phyloP scores from a whole-genome alignment of 2,113 vertebrate genomes.

The Microcebus griseorufus region DNA sequence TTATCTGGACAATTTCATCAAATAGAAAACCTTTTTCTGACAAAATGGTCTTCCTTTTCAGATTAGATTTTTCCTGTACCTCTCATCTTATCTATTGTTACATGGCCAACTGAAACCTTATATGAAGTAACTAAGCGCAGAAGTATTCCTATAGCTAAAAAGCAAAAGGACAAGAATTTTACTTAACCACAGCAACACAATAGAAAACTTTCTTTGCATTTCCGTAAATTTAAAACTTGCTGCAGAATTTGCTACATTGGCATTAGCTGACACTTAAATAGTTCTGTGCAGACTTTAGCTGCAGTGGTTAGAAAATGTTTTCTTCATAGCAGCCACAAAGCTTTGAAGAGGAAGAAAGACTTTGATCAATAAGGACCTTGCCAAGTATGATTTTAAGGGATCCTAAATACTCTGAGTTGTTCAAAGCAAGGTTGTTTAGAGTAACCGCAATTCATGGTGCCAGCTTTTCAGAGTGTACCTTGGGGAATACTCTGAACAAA shows the following conservation, averaged over 20 bases:
- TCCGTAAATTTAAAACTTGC: neutral
- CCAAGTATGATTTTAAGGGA: slow-evolving; percentile 68
- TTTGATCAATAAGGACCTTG: slow-evolving; percentile 74
- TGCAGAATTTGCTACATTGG: neutral
- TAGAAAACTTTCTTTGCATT: neutral
- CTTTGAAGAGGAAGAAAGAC: slow-evolving; percentile 51
- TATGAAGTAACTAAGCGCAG: neutral
- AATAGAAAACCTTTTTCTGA: neutral
- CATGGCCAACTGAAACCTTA: neutral
- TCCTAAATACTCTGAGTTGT: slow-evolving; percentile 63
- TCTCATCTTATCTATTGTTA: neutral
- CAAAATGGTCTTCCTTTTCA: neutral
- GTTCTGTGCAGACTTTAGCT: neutral
- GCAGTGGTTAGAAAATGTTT: slow-evolving; percentile 23
- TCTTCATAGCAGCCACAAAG: slow-evolving; percentile 13
- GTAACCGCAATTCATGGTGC: neutral
- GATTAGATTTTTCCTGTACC: neutral
- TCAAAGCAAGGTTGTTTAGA: slow-evolving; percentile 61
- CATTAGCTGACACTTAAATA: neutral
- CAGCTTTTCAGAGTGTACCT: neutral
- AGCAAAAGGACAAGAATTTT: neutral
- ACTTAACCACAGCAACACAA: neutral
- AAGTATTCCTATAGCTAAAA: neutral
- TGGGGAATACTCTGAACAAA: neutral
- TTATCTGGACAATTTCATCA: neutral